Conservation (phyloP, 2,888 invertebrate genomes). For the Hydraecia micacea region DNA sequence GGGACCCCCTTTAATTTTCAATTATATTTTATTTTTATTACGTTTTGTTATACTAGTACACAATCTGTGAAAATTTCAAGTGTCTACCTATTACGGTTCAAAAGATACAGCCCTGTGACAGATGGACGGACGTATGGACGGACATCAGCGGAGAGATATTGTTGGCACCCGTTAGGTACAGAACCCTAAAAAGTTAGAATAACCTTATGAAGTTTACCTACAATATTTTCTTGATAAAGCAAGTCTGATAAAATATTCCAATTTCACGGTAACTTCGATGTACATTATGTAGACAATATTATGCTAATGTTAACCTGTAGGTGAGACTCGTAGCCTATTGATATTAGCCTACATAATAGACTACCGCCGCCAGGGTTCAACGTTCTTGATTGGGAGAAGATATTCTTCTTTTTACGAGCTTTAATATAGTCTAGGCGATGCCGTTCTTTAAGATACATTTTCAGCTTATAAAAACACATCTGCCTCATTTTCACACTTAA, state of each 20-base stretch:
- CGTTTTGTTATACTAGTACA: background rate
- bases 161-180: background rate
- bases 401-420: background rate
- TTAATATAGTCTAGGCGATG: background rate
- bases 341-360: slow-evolving; percentile 33
- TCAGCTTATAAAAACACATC: slow-evolving; percentile 15
- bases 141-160: background rate
- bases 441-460: background rate
- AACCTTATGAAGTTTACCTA: background rate
- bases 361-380: background rate
- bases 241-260: slow-evolving; percentile 34
- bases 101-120: background rate
- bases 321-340: slow-evolving; percentile 50
- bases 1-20: background rate
- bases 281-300: slow-evolving; percentile 79
- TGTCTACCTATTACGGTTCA: background rate
- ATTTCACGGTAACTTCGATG: slow-evolving; percentile 54
- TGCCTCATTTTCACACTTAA: slow-evolving; percentile 1
- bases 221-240: slow-evolving; percentile 34
- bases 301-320: slow-evolving; percentile 73
- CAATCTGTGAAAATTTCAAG: background rate
- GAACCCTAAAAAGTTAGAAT: background rate
- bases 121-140: background rate
- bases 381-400: background rate
- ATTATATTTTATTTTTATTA: background rate